A percentile compares a stretch with the other conserved stretches of the same genome.
These are phyloP conservation scores for Jaculus jaculus DNA, from an alignment of 2,113 vertebrate genomes.

Conservation along the genomic window DNA sequence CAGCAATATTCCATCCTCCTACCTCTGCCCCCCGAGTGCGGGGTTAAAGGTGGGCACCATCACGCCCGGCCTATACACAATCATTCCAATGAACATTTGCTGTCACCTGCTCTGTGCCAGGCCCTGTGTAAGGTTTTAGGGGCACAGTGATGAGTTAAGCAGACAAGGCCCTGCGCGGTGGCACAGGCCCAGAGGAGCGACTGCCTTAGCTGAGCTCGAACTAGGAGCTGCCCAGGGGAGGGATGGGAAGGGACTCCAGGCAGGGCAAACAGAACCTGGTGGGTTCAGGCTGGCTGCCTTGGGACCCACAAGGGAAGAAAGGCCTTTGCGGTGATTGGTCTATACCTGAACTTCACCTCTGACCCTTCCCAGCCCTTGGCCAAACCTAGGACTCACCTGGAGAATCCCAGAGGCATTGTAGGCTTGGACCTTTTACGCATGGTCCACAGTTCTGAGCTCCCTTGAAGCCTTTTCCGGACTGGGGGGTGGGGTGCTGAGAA, in stretches of 20 bases:
- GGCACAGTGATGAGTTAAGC: not conserved
- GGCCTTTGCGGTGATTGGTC: not conserved
- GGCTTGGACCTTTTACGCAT: not conserved
- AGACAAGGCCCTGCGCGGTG: not conserved
- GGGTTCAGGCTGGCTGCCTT: not conserved
- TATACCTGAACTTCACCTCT: not conserved
- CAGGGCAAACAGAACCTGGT: not conserved
- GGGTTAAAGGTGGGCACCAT: no score
- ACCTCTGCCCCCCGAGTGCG: no score
- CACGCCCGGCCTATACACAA: no score
- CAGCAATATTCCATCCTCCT: no score
- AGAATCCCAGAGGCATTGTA: not conserved
- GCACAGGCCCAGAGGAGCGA: not conserved
- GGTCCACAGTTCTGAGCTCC: not conserved
- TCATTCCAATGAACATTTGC: not conserved
- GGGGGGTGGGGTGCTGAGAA: not conserved
- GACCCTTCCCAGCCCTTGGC: not conserved
- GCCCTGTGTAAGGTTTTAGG: not conserved
- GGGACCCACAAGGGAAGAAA: not conserved
- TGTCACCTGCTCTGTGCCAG: not conserved
- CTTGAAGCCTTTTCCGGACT: not conserved
- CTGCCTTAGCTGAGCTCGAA: not conserved
- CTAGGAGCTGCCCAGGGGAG: not conserved
- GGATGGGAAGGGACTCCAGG: not conserved
- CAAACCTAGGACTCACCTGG: not conserved